Evolutionary conservation across 2,113 vertebrate species (phyloP).

Genomic region (Pluvianellus socialis): DNA sequence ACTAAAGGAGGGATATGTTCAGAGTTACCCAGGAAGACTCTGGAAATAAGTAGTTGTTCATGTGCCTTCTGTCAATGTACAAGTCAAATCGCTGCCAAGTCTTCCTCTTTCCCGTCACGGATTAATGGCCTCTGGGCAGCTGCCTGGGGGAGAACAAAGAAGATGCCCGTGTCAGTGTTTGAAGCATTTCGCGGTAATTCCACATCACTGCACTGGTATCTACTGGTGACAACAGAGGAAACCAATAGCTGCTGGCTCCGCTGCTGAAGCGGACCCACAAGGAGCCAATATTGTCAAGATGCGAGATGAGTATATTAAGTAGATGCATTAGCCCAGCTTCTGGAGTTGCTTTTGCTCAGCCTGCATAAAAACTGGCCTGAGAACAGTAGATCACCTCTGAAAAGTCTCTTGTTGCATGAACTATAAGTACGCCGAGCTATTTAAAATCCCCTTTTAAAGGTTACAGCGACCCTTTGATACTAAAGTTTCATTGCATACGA

Average conservation of each 20-base stretch:
- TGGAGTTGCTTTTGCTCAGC: conserved; percentile 19
- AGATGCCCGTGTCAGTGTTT: conserved; percentile 6
- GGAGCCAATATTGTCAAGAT: background rate
- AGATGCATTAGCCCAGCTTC: conserved; percentile 13
- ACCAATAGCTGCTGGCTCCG: conserved; percentile 6
- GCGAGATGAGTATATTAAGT: conserved; percentile 20
- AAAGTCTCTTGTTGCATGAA: conserved; percentile 25
- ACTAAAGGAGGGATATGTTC: background rate
- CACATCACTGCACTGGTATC: conserved; percentile 27
- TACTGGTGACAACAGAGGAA: conserved; percentile 38
- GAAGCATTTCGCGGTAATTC: conserved; percentile 20
- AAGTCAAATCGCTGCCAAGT: conserved; percentile 33
- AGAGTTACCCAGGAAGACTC: conserved; percentile 17
- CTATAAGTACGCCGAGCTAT: conserved; percentile 30
- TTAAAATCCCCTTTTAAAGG: conserved; percentile 48
- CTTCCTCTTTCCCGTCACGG: conserved; percentile 7
- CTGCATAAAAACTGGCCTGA: conserved; percentile 3
- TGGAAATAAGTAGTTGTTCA: conserved; percentile 36
- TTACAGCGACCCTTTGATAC: background rate
- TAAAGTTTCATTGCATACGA: background rate
- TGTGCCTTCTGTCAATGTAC: conserved; percentile 39
- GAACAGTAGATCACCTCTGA: conserved; percentile 52
- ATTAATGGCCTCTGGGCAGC: conserved; percentile 56
- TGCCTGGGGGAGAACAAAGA: conserved; percentile 40
- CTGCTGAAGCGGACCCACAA: background rate